Evolutionary conservation across 2,797 vertebrate genomes (phyloP).

Genomic region (Melopsittacus undulatus): DNA sequence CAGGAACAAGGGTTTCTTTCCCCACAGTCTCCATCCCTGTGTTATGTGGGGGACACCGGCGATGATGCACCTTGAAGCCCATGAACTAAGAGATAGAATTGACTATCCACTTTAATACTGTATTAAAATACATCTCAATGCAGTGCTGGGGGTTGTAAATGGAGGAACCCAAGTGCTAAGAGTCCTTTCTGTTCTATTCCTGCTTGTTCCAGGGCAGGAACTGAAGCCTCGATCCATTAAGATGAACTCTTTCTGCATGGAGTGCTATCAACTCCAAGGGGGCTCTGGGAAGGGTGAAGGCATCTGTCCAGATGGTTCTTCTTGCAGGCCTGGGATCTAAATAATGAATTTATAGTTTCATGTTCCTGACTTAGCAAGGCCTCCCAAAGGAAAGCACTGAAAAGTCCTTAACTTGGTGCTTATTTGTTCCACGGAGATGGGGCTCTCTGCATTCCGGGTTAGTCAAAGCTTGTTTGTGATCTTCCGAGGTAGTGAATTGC

Average conservation of each 20-base stretch:
- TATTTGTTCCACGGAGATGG: neutral
- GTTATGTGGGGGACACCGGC: rapidly evolving
- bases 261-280: neutral
- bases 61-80: rapidly evolving
- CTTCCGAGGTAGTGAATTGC: neutral
- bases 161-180: neutral
- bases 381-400: neutral
- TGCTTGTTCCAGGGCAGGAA: neutral
- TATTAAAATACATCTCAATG: rapidly evolving
- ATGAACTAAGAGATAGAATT: rapidly evolving
- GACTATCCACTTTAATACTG: neutral
- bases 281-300: neutral
- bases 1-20: rapidly evolving
- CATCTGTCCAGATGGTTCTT: constrained; percentile 7
- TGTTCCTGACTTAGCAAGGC: neutral
- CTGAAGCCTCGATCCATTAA: neutral
- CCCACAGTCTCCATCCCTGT: neutral
- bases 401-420: neutral
- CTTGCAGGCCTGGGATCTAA: neutral
- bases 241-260: neutral
- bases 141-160: neutral
- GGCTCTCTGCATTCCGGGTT: neutral
- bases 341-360: neutral
- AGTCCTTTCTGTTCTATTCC: rapidly evolving
- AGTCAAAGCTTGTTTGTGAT: neutral